phyloP scores from a whole-genome alignment of 2,113 vertebrate genomes.

The Glaucomys volans region DNA sequence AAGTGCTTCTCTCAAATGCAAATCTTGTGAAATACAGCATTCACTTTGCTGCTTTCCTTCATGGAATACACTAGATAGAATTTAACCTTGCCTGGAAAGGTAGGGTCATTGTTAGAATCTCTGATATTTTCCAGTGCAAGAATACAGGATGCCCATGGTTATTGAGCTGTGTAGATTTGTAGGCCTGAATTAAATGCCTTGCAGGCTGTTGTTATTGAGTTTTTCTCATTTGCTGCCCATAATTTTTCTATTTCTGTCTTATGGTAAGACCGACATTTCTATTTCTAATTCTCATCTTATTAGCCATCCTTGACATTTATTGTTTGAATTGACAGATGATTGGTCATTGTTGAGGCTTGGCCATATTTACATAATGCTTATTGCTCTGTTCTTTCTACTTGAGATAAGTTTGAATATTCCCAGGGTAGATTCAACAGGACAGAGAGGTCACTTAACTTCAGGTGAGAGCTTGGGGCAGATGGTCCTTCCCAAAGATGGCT shows the following conservation, averaged over 20 bases:
- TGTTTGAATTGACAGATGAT: neutral
- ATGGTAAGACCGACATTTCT: constrained; percentile 1
- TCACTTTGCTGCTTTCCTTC: neutral
- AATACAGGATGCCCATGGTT: neutral
- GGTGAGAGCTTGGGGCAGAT: neutral
- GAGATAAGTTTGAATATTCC: constrained; percentile 8
- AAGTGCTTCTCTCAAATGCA: neutral
- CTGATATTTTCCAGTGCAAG: neutral
- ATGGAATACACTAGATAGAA: neutral
- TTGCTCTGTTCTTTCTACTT: neutral
- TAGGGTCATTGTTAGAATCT: constrained; percentile 3
- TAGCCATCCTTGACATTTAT: constrained; percentile 12
- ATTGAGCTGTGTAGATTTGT: neutral
- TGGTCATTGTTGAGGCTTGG: neutral
- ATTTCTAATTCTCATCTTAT: constrained; percentile 34
- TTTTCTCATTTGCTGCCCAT: constrained; percentile 38
- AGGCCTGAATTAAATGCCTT: neutral
- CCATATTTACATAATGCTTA: neutral
- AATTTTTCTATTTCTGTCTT: constrained; percentile 53
- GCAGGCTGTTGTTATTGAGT: neutral
- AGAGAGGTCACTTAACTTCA: neutral
- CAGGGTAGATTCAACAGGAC: neutral
- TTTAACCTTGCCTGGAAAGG: neutral
- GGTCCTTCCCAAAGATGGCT: neutral
- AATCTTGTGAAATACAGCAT: neutral